Percentiles rank a stretch among this genome's conserved stretches.
These are phyloP conservation scores for Drosophila repleta DNA, from an alignment of 1,140 invertebrate species.

Conservation along the genomic window DNA sequence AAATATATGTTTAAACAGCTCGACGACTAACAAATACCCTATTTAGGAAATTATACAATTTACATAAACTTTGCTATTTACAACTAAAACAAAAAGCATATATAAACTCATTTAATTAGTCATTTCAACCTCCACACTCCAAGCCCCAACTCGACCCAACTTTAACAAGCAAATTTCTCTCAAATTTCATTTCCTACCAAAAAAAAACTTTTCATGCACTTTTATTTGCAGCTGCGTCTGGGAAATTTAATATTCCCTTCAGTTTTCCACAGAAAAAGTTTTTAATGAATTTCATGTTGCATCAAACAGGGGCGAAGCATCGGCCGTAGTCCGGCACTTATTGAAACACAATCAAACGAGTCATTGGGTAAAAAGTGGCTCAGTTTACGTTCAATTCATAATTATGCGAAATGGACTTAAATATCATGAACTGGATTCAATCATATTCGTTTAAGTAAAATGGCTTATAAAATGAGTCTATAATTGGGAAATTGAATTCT, in stretches of 20 bases:
- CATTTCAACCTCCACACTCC: too few relatives aligned
- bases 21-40: constrained; percentile 11
- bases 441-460: not conserved
- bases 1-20: not conserved
- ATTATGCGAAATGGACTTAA: not conserved
- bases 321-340: not conserved
- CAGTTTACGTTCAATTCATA: not conserved
- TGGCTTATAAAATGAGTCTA: not conserved
- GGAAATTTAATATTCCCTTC: not conserved
- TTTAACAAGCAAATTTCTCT: too few relatives aligned
- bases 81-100: too few relatives aligned
- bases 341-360: not conserved
- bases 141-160: too few relatives aligned
- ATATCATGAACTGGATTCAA: constrained; percentile 7
- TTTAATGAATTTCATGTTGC: not conserved
- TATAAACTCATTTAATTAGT: too few relatives aligned
- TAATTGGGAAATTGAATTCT: too few relatives aligned
- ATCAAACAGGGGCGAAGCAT: not conserved
- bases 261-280: not conserved
- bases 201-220: not conserved
- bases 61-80: too few relatives aligned
- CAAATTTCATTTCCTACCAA: too few relatives aligned
- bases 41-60: too few relatives aligned
- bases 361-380: not conserved
- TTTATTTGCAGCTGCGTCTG: not conserved